Conservation (phyloP, 2,797 vertebrate genomes). For the Nyctalus aviator region DNA sequence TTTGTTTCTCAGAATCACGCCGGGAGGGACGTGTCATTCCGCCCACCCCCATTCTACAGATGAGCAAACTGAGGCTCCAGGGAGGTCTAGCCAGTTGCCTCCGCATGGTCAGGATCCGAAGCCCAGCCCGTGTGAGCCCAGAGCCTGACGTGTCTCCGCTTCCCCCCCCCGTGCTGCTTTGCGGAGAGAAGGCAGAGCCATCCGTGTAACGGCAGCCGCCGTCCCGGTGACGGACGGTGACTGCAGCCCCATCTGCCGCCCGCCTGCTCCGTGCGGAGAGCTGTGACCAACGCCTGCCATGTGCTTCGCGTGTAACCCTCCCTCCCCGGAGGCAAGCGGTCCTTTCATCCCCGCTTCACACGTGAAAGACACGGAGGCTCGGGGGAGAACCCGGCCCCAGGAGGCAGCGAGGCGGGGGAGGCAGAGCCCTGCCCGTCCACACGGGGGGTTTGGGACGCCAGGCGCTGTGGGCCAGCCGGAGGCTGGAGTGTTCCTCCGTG, state of each 20-base stretch:
- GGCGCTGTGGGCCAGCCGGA: background rate
- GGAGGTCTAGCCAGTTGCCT: background rate
- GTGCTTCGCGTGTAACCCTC: accelerated
- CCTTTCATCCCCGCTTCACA: background rate
- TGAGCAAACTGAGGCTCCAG: background rate
- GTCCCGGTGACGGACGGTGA: accelerated
- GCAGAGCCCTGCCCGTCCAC: background rate
- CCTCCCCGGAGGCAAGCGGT: background rate
- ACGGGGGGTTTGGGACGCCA: background rate
- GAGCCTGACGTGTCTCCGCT: background rate
- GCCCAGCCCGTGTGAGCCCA: background rate
- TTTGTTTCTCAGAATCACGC: background rate
- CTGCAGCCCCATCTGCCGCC: accelerated
- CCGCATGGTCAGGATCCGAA: background rate
- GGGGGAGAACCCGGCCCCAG: background rate
- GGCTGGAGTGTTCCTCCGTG: background rate
- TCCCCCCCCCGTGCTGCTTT: background rate
- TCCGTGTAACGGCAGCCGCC: accelerated
- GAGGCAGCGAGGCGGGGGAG: background rate
- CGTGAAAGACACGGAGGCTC: background rate
- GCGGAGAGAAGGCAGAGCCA: background rate
- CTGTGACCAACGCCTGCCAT: accelerated
- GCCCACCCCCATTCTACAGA: background rate
- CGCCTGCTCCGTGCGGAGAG: background rate
- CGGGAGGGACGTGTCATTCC: background rate